These are phyloP conservation scores for Achroia grisella DNA, from an alignment of 1,140 invertebrate species.

Conservation along the genomic window DNA sequence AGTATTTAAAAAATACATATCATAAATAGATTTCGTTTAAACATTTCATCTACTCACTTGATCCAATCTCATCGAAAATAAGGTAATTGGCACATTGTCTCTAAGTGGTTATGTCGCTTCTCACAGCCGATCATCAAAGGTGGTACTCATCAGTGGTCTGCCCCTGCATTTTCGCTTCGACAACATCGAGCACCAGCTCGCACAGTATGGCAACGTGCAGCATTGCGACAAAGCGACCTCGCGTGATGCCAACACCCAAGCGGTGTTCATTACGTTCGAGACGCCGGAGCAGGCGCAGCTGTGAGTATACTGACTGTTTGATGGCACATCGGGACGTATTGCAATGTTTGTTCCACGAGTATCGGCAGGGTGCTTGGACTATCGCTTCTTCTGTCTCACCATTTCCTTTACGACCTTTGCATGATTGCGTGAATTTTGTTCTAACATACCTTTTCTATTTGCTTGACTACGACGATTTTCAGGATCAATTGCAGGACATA, in stretches of 20 bases:
- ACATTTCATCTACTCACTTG: too few relatives aligned
- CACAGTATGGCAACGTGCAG: constrained; percentile 86
- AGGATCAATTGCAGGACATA: not conserved
- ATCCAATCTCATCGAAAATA: too few relatives aligned
- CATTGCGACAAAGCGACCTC: constrained; percentile 88
- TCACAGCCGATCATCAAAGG: constrained; percentile 85
- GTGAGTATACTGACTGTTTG: constrained; percentile 77
- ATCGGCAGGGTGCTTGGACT: constrained; percentile 19
- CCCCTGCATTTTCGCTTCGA: constrained; percentile 86
- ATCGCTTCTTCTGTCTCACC: constrained; percentile 16
- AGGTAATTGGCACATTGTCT: constrained; percentile 12
- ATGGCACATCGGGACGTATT: constrained; percentile 6
- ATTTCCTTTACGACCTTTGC: constrained; percentile 12
- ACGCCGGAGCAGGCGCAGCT: constrained; percentile 90
- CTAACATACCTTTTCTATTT: not conserved
- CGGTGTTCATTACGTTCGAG: constrained; percentile 90
- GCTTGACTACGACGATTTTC: not conserved
- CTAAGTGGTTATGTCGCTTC: constrained; percentile 56
- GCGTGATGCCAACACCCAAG: constrained; percentile 85
- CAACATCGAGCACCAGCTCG: constrained; percentile 88
- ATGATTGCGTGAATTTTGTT: constrained; percentile 10
- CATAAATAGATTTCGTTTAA: too few relatives aligned
- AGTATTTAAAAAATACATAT: too few relatives aligned
- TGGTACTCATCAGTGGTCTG: constrained; percentile 91
- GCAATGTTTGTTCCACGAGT: not conserved